Evolutionary conservation across 2,888 invertebrate species (phyloP).

Genomic region (Microctonus brassicae): DNA sequence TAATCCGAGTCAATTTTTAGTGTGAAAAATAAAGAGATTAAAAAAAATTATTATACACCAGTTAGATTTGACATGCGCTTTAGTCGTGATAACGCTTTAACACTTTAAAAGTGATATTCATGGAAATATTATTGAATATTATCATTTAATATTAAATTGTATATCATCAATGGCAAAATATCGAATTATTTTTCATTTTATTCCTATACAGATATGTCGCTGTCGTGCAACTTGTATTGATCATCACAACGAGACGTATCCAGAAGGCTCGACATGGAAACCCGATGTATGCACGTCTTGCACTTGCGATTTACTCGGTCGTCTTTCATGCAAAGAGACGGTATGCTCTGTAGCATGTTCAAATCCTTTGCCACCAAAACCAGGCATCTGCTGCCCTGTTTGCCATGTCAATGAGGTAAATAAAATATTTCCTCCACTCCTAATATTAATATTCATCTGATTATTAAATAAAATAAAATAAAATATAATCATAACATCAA

Average conservation of each 20-base stretch:
- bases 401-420: constrained; percentile 60
- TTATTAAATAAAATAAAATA: too few relatives aligned
- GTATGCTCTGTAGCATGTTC: constrained; percentile 61
- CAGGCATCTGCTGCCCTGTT: constrained; percentile 61
- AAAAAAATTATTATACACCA: too few relatives aligned
- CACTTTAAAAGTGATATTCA: too few relatives aligned
- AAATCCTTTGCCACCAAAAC: constrained; percentile 58
- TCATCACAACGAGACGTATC: constrained; percentile 57
- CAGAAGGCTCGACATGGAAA: constrained; percentile 62
- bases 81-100: too few relatives aligned
- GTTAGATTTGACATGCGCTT: too few relatives aligned
- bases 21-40: too few relatives aligned
- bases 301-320: constrained; percentile 59
- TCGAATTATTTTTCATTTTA: not conserved
- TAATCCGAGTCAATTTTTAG: not conserved
- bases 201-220: constrained; percentile 57
- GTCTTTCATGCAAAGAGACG: constrained; percentile 62
- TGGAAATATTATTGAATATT: too few relatives aligned
- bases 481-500: not conserved
- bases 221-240: constrained; percentile 61
- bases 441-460: not conserved
- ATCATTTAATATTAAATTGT: too few relatives aligned
- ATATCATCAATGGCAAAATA: too few relatives aligned
- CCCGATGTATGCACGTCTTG: constrained; percentile 61
- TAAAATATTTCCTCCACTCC: not conserved